These are phyloP conservation scores for Tichodroma muraria DNA, from an alignment of 2,113 vertebrate genomes.

Conservation along the genomic window DNA sequence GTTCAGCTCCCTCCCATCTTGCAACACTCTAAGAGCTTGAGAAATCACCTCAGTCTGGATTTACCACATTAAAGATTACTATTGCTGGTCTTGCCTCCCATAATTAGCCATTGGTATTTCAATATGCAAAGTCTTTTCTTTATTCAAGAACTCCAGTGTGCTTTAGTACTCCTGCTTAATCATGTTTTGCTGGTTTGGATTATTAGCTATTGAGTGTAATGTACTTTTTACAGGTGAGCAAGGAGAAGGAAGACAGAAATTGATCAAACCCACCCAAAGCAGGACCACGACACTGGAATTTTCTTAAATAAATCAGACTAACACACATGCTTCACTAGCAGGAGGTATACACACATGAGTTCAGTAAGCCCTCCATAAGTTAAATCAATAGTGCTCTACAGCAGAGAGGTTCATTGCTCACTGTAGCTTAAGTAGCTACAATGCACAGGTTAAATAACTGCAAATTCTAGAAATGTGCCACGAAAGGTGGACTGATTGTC, in stretches of 20 bases:
- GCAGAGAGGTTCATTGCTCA: background rate
- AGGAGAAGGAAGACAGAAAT: background rate
- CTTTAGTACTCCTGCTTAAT: background rate
- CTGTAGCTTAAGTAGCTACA: background rate
- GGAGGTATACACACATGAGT: background rate
- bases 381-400: background rate
- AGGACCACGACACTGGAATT: background rate
- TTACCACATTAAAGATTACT: background rate
- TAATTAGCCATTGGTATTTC: background rate
- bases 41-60: background rate
- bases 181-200: background rate
- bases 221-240: background rate
- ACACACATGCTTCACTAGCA: background rate
- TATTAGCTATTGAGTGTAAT: background rate
- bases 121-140: background rate
- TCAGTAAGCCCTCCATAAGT: background rate
- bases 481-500: background rate
- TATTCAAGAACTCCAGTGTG: background rate
- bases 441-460: background rate
- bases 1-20: background rate
- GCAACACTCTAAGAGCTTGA: background rate
- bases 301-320: background rate
- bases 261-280: fast-evolving
- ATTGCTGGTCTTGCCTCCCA: background rate
- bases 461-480: background rate